Conservation (phyloP, 2,113 vertebrate species). For the Kryptolebias marmoratus region DNA sequence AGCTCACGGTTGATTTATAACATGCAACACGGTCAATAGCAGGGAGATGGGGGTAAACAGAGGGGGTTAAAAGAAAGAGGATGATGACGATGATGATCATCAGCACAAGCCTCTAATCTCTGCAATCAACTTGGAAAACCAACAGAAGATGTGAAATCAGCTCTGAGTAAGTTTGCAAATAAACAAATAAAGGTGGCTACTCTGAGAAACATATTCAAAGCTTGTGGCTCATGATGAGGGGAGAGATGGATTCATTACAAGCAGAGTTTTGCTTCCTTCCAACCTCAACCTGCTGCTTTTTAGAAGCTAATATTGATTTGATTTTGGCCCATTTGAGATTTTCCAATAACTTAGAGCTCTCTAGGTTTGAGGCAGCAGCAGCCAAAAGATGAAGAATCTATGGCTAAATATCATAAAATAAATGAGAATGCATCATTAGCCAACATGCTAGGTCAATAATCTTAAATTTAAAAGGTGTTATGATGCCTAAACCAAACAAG, state of each 20-base stretch:
- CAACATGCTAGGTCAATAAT: too few species aligned
- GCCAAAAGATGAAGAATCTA: too few species aligned
- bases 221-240: constrained; percentile 11
- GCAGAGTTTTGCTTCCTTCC: neutral
- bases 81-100: constrained; percentile 4
- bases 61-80: constrained; percentile 45
- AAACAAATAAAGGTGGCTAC: constrained; percentile 64
- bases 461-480: too few species aligned
- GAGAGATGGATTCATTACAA: constrained; percentile 2
- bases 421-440: too few species aligned
- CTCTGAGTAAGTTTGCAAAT: constrained; percentile 46
- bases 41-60: constrained; percentile 38
- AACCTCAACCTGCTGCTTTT: constrained; percentile 1
- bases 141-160: constrained; percentile 1
- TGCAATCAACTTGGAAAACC: neutral
- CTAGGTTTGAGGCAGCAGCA: neutral
- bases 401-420: too few species aligned
- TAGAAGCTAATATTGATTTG: neutral
- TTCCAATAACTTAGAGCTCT: neutral
- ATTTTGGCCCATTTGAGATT: neutral
- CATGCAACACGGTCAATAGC: constrained; percentile 86
- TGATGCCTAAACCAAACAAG: too few species aligned
- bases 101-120: constrained; percentile 11
- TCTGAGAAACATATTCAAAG: constrained; percentile 62
- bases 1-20: constrained; percentile 90